These are phyloP conservation scores for Eira barbara DNA, from an alignment of 2,113 vertebrate species.

Conservation along the genomic window DNA sequence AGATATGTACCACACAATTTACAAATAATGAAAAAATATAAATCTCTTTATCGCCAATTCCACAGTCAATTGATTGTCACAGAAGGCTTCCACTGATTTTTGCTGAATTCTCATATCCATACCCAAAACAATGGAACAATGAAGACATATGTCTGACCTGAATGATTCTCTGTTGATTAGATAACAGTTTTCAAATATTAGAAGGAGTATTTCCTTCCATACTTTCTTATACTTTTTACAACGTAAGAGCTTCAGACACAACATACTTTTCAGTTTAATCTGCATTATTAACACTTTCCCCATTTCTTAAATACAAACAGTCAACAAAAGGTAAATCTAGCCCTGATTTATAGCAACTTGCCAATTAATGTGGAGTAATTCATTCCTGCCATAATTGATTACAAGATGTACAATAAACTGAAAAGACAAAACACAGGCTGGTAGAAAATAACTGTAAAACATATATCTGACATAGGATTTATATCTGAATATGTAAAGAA, in stretches of 20 bases:
- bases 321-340: background rate
- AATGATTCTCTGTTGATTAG: background rate
- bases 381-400: background rate
- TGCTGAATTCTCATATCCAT: background rate
- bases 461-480: background rate
- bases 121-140: background rate
- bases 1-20: background rate
- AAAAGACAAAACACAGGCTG: background rate
- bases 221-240: background rate
- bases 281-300: background rate
- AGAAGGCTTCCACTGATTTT: background rate
- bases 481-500: background rate
- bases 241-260: background rate
- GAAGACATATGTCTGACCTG: background rate
- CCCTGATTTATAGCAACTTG: background rate
- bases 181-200: background rate
- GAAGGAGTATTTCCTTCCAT: background rate
- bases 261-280: background rate
- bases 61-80: background rate
- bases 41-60: background rate
- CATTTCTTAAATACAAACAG: background rate
- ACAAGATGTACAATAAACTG: background rate
- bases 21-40: background rate
- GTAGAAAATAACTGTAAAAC: conserved; percentile 2
- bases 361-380: background rate